Evolutionary conservation across 1,140 invertebrate genomes (phyloP).

Genomic region (Ruditapes philippinarum): DNA sequence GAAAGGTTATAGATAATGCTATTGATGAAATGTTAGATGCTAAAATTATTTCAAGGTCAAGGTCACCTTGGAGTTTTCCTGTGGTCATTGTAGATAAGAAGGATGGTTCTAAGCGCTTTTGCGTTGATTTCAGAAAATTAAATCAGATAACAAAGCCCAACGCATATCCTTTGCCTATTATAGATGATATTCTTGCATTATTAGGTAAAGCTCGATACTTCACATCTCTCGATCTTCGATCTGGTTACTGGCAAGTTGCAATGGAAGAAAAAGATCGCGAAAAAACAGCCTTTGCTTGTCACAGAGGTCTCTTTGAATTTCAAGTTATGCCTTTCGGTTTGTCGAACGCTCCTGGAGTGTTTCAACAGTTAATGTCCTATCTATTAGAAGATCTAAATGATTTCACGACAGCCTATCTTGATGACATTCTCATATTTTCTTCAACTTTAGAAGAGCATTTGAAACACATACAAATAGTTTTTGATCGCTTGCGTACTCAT

Average conservation of each 20-base stretch:
- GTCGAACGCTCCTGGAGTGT: conserved; percentile 67
- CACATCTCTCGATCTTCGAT: conserved; percentile 54
- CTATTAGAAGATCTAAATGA: conserved; percentile 66
- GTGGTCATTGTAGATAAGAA: conserved; percentile 35
- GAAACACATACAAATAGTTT: neutral
- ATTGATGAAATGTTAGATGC: conserved; percentile 68
- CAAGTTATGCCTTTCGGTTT: conserved; percentile 74
- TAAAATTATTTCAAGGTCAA: conserved; percentile 52
- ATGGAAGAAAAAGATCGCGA: conserved; percentile 47
- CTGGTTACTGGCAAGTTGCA: conserved; percentile 54
- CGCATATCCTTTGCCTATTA: conserved; percentile 74
- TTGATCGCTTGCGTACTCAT: neutral
- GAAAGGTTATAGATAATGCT: conserved; percentile 54
- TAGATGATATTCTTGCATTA: conserved; percentile 76
- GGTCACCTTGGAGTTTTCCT: neutral
- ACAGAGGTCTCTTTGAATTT: conserved; percentile 64
- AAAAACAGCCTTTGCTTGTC: conserved; percentile 65
- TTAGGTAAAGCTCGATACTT: conserved; percentile 69
- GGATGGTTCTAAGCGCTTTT: neutral
- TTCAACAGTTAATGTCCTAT: conserved; percentile 75
- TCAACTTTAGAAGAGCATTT: conserved; percentile 5
- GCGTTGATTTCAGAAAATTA: conserved; percentile 13
- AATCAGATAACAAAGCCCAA: conserved; percentile 46
- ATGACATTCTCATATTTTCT: conserved; percentile 69
- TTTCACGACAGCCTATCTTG: conserved; percentile 60